Conservation (phyloP, 2,888 invertebrate genomes). For the Thera obeliscata region DNA sequence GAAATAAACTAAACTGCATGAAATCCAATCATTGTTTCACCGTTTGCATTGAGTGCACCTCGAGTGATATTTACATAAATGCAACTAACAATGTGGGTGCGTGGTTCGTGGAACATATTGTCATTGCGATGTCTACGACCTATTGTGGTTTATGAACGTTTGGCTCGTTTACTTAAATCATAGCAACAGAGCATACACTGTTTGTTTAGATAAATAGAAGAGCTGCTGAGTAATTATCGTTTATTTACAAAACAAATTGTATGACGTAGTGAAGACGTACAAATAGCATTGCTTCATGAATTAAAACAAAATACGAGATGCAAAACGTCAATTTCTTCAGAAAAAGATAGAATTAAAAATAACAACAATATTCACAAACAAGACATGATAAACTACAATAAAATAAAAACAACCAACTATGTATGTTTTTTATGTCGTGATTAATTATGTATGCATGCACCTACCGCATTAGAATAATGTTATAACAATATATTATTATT, state of each 20-base stretch:
- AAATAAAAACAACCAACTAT: too few species aligned
- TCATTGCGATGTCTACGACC: constrained; percentile 47
- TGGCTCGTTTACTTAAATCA: constrained; percentile 23
- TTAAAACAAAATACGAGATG: too few species aligned
- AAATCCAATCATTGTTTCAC: constrained; percentile 43
- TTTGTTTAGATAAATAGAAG: constrained; percentile 17
- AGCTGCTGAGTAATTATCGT: constrained; percentile 11
- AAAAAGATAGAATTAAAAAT: too few species aligned
- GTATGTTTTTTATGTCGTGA: constrained; percentile 7
- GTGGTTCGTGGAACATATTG: constrained; percentile 48
- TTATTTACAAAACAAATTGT: constrained; percentile 9
- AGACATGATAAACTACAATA: too few species aligned
- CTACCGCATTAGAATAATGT: constrained; percentile 11
- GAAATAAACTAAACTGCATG: constrained; percentile 38
- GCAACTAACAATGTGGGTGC: constrained; percentile 44
- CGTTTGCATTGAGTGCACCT: constrained; percentile 46
- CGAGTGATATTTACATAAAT: constrained; percentile 48
- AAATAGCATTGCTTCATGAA: too few species aligned
- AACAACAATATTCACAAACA: too few species aligned
- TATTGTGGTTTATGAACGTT: constrained; percentile 33
- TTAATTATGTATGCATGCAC: constrained; percentile 8
- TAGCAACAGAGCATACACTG: constrained; percentile 16
- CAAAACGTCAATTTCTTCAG: too few species aligned
- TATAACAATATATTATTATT: constrained; percentile 8
- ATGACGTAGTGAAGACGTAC: constrained; percentile 4